Percentiles rank a stretch among this genome's conserved stretches.
Evolutionary conservation across 2,888 invertebrate species (phyloP).

Genomic region (Drosophila crucigera): DNA sequence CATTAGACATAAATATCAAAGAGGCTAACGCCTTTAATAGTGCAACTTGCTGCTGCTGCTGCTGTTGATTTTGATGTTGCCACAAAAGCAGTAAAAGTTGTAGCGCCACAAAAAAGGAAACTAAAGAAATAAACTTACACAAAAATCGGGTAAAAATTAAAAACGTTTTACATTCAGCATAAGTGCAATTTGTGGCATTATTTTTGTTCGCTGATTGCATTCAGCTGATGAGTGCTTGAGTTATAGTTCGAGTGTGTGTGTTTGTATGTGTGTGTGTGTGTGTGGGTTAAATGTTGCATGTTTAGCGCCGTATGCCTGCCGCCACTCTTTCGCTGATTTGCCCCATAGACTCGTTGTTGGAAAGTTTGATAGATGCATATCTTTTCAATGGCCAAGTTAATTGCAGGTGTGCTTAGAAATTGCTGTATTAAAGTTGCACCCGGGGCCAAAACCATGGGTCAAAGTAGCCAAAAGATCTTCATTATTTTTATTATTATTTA

Average conservation of each 20-base stretch:
- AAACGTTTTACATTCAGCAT: slow-evolving; percentile 35
- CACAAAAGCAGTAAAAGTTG: slow-evolving; percentile 50
- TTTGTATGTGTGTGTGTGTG: slow-evolving; percentile 9
- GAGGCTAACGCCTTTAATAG: slow-evolving; percentile 58
- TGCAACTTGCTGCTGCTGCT: slow-evolving; percentile 21
- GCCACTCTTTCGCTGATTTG: background rate
- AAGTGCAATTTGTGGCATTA: slow-evolving; percentile 65
- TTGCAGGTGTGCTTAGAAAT: slow-evolving; percentile 74
- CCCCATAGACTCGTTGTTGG: slow-evolving; percentile 43
- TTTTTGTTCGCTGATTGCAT: slow-evolving; percentile 71
- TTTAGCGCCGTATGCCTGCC: background rate
- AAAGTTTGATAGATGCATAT: slow-evolving; percentile 64
- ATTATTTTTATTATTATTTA: slow-evolving; percentile 1
- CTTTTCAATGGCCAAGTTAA: slow-evolving; percentile 65
- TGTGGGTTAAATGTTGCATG: slow-evolving; percentile 57
- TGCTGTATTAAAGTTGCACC: slow-evolving; percentile 67
- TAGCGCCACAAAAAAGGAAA: slow-evolving; percentile 27
- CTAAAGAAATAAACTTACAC: slow-evolving; percentile 1
- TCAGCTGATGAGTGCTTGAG: slow-evolving; percentile 57
- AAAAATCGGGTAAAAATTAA: slow-evolving; percentile 24
- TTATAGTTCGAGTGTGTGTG: slow-evolving; percentile 19
- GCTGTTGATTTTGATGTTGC: background rate
- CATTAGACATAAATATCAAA: slow-evolving; percentile 47
- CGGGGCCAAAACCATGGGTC: slow-evolving; percentile 36
- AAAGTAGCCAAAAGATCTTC: slow-evolving; percentile 29